phyloP scores from a whole-genome alignment of 2,888 invertebrate genomes.

The Drosophila robusta region DNA sequence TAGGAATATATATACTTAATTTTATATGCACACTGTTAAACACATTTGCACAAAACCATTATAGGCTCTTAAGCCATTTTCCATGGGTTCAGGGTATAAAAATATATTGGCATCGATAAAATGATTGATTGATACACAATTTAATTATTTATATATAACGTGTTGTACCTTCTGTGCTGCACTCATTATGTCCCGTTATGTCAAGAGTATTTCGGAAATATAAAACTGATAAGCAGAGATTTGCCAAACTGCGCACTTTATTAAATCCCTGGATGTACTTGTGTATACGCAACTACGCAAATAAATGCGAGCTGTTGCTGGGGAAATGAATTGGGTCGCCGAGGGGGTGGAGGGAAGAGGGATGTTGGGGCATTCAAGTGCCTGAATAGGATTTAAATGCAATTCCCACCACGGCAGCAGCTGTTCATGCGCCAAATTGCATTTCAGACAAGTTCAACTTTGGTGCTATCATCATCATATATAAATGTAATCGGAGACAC shows the following conservation, averaged over 20 bases:
- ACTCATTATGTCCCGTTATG: too few species aligned
- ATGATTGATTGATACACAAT: too few species aligned
- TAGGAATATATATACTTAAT: too few species aligned
- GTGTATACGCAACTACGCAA: not conserved
- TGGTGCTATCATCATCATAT: conserved; percentile 8
- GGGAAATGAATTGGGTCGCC: not conserved
- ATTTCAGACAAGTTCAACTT: conserved; percentile 43
- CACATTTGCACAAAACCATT: too few species aligned
- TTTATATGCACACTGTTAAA: too few species aligned
- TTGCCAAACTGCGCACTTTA: conserved; percentile 7
- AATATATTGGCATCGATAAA: too few species aligned
- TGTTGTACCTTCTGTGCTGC: too few species aligned
- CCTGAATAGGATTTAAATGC: conserved; percentile 19
- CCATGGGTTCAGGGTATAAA: too few species aligned
- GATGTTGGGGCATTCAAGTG: conserved; percentile 1
- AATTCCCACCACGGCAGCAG: conserved; percentile 39
- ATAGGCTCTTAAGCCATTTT: too few species aligned
- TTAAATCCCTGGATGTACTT: not conserved
- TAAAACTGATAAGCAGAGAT: not conserved
- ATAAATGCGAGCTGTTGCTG: not conserved
- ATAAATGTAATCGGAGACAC: conserved; percentile 33
- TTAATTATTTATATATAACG: too few species aligned
- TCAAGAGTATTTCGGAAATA: not conserved
- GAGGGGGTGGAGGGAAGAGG: not conserved
- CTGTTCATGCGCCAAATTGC: conserved; percentile 61